Evolutionary conservation across 2,888 invertebrate genomes (phyloP), one percentile per base, ranked within the genome.

Genomic region (Meganola albula): DNA sequence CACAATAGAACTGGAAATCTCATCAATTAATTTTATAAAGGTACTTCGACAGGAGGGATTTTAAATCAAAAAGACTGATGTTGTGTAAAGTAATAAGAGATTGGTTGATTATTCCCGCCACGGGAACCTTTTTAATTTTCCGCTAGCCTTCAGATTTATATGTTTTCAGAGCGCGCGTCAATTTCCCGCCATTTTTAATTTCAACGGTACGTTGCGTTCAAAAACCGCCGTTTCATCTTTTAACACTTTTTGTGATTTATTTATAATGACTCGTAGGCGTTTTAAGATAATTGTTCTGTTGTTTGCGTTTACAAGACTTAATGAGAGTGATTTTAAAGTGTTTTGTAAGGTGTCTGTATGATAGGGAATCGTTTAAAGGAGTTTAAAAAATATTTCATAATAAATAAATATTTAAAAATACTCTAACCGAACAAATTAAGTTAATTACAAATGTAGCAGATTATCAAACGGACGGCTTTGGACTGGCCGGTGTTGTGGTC

Each of bases 121-220:
- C 71, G 62, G 70, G 77, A 62, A 58, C 64, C 65, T 66, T 78
- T 82, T 82, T 82, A 82, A 82, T 82, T 82, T 82, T 80, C 79
- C 82, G 80, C 82, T 72, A 79, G 78, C 74, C 65, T 63, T 56
- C 68, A 67, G 79, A 80, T 78, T 79, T 79, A 78, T 79, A 75
- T 78, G 77, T 78, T 77, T 80, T 74, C 76, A 66, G 60, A 63
- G 58, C 63, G 65, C 57, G 63, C 71, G 79, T 77, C 79, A 77
- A 77, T 80, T 78, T 75, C 68, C n/a, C 70, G 50, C 71, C 65
- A 72, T 74, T 80, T 76, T 79, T 73, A 77, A 80, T 78, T 79
- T 74, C 62, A 69, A 70, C 73, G 75, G 63, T 63, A 69, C 69
- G 67, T 62, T 72, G 74, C 58, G 53, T 59, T 60, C 58, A 64